phyloP scores from a whole-genome alignment of 2,888 invertebrate genomes.

The Axea sp. region DNA sequence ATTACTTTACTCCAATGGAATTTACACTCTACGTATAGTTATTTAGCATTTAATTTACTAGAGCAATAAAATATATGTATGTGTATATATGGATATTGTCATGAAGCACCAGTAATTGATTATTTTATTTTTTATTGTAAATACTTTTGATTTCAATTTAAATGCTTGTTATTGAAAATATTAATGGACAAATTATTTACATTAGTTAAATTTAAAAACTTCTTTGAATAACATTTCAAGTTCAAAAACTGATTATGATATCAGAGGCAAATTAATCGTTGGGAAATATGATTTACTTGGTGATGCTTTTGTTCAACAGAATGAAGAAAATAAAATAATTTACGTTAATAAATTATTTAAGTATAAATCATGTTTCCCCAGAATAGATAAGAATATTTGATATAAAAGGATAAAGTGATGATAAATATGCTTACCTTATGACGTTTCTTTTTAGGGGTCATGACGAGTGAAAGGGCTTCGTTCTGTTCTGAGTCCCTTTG shows the following conservation, averaged over 20 bases:
- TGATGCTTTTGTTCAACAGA: neutral
- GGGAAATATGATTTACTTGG: slow-evolving; percentile 20
- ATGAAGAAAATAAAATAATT: neutral
- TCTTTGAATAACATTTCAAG: slow-evolving; percentile 10
- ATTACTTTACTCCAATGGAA: slow-evolving; percentile 63
- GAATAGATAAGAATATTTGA: neutral
- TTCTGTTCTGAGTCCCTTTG: slow-evolving; percentile 89
- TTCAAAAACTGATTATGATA: slow-evolving; percentile 13
- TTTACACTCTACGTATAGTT: slow-evolving; percentile 63
- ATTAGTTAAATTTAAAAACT: slow-evolving; percentile 1
- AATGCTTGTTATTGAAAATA: neutral
- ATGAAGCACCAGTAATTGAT: slow-evolving; percentile 27
- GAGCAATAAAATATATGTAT: slow-evolving; percentile 34
- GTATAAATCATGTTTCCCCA: slow-evolving; percentile 5
- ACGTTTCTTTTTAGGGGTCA: slow-evolving; percentile 96
- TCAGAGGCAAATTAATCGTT: slow-evolving; percentile 1
- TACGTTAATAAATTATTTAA: neutral
- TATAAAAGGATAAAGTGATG: neutral
- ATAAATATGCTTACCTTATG: slow-evolving; percentile 85
- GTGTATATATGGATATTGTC: slow-evolving; percentile 5
- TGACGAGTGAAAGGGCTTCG: slow-evolving; percentile 96
- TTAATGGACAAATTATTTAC: slow-evolving; percentile 22
- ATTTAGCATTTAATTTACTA: slow-evolving; percentile 19
- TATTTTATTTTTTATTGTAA: slow-evolving; percentile 5
- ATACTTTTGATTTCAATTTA: neutral